Conservation (phyloP, 2,797 vertebrate genomes). For the Ceyx erithaca region DNA sequence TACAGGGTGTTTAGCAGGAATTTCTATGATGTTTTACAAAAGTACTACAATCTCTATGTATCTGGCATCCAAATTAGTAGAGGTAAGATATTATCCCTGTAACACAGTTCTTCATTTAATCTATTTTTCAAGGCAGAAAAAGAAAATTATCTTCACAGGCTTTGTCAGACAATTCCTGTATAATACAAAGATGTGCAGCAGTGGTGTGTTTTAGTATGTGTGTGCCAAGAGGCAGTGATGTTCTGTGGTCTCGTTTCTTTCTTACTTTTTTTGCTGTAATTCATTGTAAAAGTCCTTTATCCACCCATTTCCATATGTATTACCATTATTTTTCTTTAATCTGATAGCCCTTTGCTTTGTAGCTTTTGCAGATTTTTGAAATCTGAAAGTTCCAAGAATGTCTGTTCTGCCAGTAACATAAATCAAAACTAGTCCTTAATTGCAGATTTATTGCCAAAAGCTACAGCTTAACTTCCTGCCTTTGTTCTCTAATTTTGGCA, state of each 20-base stretch:
- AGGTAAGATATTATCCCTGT: slow-evolving; percentile 82
- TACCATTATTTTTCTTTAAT: not conserved
- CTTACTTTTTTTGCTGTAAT: not conserved
- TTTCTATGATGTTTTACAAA: slow-evolving; percentile 99
- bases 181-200: not conserved
- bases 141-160: not conserved
- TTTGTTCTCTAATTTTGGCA: slow-evolving; percentile 66
- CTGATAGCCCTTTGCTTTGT: not conserved
- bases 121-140: not conserved
- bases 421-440: slow-evolving; percentile 54
- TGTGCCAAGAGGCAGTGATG: not conserved
- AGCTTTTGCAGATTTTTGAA: slow-evolving; percentile 27
- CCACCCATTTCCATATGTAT: not conserved
- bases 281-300: not conserved
- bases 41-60: slow-evolving; percentile 99
- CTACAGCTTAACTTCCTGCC: slow-evolving; percentile 67
- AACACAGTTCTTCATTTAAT: not conserved
- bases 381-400: slow-evolving; percentile 38
- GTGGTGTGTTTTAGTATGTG: not conserved
- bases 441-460: slow-evolving; percentile 68
- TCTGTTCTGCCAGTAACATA: slow-evolving; percentile 25
- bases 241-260: not conserved
- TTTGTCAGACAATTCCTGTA: not conserved
- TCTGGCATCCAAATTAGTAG: slow-evolving; percentile 95
- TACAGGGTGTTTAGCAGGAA: slow-evolving; percentile 93